Percentiles rank a stretch among this genome's conserved stretches.
Conservation (phyloP, 2,888 invertebrate genomes). For the Tinea semifulvella region DNA sequence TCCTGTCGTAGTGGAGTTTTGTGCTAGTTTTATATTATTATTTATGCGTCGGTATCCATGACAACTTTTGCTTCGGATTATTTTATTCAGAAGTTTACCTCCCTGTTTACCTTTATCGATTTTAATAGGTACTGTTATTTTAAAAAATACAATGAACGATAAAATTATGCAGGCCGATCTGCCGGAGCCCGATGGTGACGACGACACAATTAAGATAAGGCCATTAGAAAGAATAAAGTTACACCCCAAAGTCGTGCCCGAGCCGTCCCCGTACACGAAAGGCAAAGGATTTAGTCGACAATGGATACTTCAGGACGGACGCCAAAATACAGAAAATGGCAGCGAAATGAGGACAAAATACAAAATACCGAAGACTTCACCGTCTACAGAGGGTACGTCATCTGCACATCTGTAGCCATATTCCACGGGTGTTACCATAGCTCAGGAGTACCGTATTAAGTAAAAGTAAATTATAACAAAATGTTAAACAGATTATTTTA, state of each 20-base stretch:
- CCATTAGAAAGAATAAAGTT: conserved; percentile 45
- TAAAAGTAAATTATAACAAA: too few relatives aligned
- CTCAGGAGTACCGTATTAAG: too few relatives aligned
- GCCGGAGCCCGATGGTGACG: conserved; percentile 33
- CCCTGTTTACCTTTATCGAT: too few relatives aligned
- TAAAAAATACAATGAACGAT: conserved; percentile 23
- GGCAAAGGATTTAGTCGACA: conserved; percentile 45
- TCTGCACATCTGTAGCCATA: too few relatives aligned
- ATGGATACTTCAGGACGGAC: conserved; percentile 57
- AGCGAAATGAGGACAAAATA: conserved; percentile 49
- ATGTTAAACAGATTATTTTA: too few relatives aligned
- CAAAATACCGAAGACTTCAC: conserved; percentile 34
- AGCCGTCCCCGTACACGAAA: conserved; percentile 48
- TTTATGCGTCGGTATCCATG: too few relatives aligned
- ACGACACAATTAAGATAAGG: conserved; percentile 39
- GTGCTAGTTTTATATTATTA: too few relatives aligned
- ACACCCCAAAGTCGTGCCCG: conserved; percentile 47
- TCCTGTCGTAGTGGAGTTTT: too few relatives aligned
- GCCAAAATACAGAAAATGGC: conserved; percentile 37
- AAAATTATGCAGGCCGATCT: conserved; percentile 46
- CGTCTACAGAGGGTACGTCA: conserved; percentile 30
- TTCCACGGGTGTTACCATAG: too few relatives aligned
- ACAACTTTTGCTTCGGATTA: too few relatives aligned
- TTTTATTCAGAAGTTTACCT: too few relatives aligned
- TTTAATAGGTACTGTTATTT: too few relatives aligned